Conservation (phyloP, 2,797 vertebrate species). For the Leptoclinus maculatus region DNA sequence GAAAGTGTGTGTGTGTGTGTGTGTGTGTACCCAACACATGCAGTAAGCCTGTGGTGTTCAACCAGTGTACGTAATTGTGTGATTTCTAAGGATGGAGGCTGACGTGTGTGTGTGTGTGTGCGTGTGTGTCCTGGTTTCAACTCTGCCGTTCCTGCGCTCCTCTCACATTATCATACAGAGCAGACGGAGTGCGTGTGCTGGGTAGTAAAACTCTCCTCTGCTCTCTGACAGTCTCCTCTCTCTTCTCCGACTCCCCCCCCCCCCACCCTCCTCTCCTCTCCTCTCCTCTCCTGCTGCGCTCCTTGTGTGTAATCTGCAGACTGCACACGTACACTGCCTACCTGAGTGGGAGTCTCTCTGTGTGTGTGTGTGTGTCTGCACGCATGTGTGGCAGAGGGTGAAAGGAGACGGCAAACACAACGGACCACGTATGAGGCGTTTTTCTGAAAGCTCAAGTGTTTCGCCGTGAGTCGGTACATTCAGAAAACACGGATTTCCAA, state of each 20-base stretch:
- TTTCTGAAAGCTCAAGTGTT: slow-evolving; percentile 35
- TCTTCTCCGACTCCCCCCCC: slow-evolving; percentile 21
- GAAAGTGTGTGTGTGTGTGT: slow-evolving; percentile 19
- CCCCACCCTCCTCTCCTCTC: slow-evolving; percentile 55
- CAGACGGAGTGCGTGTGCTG: slow-evolving; percentile 83
- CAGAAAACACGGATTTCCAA: slow-evolving; percentile 41
- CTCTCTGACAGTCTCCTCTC: slow-evolving; percentile 68
- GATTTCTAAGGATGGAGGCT: slow-evolving; percentile 43
- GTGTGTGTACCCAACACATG: slow-evolving; percentile 22
- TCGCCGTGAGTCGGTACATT: slow-evolving; percentile 25
- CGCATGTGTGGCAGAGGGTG: slow-evolving; percentile 51
- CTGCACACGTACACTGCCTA: slow-evolving; percentile 80
- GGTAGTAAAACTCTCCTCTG: slow-evolving; percentile 81
- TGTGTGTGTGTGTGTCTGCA: slow-evolving; percentile 11
- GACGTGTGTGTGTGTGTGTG: slow-evolving; percentile 25
- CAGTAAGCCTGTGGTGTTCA: slow-evolving; percentile 24
- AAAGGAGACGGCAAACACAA: slow-evolving; percentile 41
- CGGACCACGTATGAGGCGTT: slow-evolving; percentile 37
- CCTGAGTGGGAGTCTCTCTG: slow-evolving; percentile 74
- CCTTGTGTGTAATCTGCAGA: slow-evolving; percentile 78
- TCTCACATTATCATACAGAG: slow-evolving; percentile 84
- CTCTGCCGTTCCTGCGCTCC: slow-evolving; percentile 76
- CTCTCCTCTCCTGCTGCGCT: slow-evolving; percentile 78
- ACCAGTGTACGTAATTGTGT: slow-evolving; percentile 15
- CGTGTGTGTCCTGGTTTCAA: slow-evolving; percentile 79